Evolutionary conservation across 2,888 invertebrate genomes (phyloP), one percentile per base, ranked within the genome.

Genomic region (Crematogaster levior): DNA sequence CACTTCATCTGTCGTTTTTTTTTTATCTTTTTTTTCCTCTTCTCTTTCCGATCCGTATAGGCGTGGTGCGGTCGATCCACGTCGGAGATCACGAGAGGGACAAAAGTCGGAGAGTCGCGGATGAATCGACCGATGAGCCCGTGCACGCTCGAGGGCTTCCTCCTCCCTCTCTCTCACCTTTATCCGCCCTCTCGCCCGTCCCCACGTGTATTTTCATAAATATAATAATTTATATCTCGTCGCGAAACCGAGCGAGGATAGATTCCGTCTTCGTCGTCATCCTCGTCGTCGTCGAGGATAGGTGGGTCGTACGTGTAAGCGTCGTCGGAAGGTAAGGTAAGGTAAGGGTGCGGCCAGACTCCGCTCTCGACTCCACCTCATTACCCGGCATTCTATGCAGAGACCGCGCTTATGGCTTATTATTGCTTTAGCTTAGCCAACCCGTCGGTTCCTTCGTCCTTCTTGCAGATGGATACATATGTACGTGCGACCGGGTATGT

Each of bases 381-480:
- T 94, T 94, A 94, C 94, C 94, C 93, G 91, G 94, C 94, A 94
- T 94, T 94, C 94, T 94, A 94, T 94, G 94, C 94, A 93, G 93
- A 92, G 93, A 93, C 90, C 91, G 91, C 93, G 93, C 93, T 93
- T 93, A 93, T 93, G 91, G 93, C 94, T 94, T 94, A 94, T 94
- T 94, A 94, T 93, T 94, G 94, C 94, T 92, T 92, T 90, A 87
- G 91, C 92, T 92, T 90, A 90, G 90, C 91, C 90, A 90, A 89
- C 90, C 87, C 91, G 88, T 89, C 87, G 86, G 85, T 88, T 84
- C 88, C 85, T 86, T 85, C 83, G 86, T 84, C 84, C 84, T 79
- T 85, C 84, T 89, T 87, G 83, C 85, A 77, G 85, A 84, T 79
- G 85, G 68, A 56, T 85, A 82, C 85, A 84, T 83, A 85, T 87